Base-by-base conservation (phyloP, 1,140 invertebrate genomes). In the Kradibia gibbosae region DNA sequence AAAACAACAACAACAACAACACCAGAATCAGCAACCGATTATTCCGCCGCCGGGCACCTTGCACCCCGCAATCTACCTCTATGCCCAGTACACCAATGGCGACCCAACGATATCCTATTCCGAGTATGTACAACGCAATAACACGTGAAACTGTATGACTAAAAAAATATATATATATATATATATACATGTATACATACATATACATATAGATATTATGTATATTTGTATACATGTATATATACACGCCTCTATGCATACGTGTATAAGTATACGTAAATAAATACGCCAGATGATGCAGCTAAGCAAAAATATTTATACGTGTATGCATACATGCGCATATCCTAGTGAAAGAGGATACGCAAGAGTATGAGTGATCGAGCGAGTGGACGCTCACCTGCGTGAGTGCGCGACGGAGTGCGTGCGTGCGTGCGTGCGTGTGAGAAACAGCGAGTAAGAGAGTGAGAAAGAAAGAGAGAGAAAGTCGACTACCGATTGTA, bases 11-110 rank as follows among this genome's bases (percentile, higher is more conserved):
- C 76, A 80, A 53, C 78, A 81, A 67, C 71, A 79, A 7, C 83
- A 85, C 31, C 86, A 84, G 81, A 76, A 83, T 8, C 87, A 87
- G 75, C 84, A 85, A 71, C 82, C 83, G 74, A 86, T 88, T 65
- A 85, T 88, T 76, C 88, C 90, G 82, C 88, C 89, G 78, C 89
- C n/a, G n/a, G n/a, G n/a, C n/a, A n/a, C 88, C 72, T 85, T 91
- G 85, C 89, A 91, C 83, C 90, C 91, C 83, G 89, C 90, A 78
- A 85, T 91, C 67, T 91, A 91, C 85, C 72, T 91, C 70, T 91
- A 91, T 84, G 90, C 91, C 80, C 91, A 91, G 87, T 91, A 91
- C 84, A 88, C 88, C 79, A 89, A 88, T 62, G 86, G 86, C 81
- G 88, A 82, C 76, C 82, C 89, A 74, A 50, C 90, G 73, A 87